Conservation (phyloP, 2,888 invertebrate species). For the Mesorhabditis sp. region DNA sequence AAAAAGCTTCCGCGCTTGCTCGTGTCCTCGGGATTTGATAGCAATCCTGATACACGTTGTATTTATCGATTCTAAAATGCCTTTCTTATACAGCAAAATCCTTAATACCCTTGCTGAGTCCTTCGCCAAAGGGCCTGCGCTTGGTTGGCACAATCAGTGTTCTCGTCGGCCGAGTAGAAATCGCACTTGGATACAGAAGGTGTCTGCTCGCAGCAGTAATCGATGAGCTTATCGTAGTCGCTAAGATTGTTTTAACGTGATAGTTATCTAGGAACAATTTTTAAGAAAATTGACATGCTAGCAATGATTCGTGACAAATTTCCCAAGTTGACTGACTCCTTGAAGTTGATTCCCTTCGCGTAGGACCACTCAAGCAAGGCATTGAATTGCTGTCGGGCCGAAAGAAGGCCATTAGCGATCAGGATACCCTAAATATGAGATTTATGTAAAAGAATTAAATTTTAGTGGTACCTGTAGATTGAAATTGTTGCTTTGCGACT, state of each 20-base stretch:
- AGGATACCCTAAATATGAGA: conserved; percentile 18
- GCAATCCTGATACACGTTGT: conserved; percentile 40
- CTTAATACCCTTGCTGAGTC: neutral
- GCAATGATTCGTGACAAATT: neutral
- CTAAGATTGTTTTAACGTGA: neutral
- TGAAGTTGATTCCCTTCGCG: conserved; percentile 4
- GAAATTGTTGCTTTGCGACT: neutral
- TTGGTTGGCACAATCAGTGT: neutral
- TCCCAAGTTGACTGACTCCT: neutral
- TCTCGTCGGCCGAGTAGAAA: neutral
- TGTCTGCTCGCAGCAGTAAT: neutral
- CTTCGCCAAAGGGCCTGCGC: neutral
- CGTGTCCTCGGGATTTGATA: conserved; percentile 11
- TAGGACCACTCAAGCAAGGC: neutral
- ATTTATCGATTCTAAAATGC: conserved; percentile 21
- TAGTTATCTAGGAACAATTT: too few species aligned
- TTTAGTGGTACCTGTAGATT: neutral
- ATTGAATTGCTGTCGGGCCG: neutral
- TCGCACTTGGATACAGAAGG: neutral
- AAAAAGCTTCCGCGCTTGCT: neutral
- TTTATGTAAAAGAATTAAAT: neutral
- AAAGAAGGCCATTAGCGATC: conserved; percentile 6
- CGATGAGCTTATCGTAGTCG: neutral
- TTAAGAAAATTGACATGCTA: neutral
- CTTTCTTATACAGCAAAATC: neutral